Conservation (phyloP, 1,140 invertebrate species). For the Paracyclopina nana region DNA sequence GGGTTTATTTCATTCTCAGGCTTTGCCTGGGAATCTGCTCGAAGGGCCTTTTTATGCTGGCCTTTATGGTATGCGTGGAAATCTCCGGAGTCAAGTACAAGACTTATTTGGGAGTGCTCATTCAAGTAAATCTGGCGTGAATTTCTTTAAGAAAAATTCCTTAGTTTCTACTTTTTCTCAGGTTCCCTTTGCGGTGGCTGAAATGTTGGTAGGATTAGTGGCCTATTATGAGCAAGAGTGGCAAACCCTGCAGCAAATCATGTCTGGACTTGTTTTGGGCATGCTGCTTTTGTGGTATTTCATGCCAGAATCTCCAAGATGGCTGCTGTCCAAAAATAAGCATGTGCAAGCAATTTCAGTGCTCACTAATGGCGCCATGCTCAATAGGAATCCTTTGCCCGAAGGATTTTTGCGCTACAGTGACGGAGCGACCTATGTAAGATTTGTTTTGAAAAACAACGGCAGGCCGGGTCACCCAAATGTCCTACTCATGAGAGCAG, state of each 20-base stretch:
- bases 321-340: slow-evolving; percentile 15
- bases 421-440: no score
- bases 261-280: slow-evolving; percentile 14
- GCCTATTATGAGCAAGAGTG: slow-evolving; percentile 17
- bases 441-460: no score
- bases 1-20: slow-evolving; percentile 12
- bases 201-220: not conserved
- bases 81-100: not conserved
- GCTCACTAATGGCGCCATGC: slow-evolving; percentile 7
- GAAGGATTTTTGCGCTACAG: slow-evolving; percentile 5
- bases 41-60: slow-evolving; percentile 10
- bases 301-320: slow-evolving; percentile 12
- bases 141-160: no score
- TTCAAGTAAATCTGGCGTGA: no score
- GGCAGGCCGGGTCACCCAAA: no score
- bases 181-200: slow-evolving; percentile 8
- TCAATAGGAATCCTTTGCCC: slow-evolving; percentile 11
- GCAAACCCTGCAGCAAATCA: slow-evolving; percentile 14
- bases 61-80: not conserved
- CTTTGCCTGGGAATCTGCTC: slow-evolving; percentile 7
- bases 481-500: no score
- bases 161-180: slow-evolving; percentile 13
- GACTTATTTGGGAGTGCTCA: not conserved
- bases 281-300: slow-evolving; percentile 11
- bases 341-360: slow-evolving; percentile 2